Conservation (phyloP, 2,113 vertebrate species). For the Ameiurus melas region DNA sequence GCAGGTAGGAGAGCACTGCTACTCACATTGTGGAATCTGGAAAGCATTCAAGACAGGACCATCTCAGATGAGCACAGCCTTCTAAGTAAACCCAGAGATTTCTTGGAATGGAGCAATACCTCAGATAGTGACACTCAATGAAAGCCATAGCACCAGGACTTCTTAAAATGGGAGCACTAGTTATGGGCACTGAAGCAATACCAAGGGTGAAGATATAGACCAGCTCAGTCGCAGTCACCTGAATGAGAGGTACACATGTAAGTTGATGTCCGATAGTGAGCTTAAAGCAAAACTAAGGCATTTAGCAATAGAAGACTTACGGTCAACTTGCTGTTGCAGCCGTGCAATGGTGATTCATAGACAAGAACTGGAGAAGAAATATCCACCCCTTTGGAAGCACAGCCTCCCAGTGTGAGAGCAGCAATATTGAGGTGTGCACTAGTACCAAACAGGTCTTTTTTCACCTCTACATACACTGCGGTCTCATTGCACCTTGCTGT, state of each 20-base stretch:
- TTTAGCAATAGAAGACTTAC: neutral
- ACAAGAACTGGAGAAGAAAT: constrained; percentile 39
- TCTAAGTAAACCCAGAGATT: neutral
- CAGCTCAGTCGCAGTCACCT: constrained; percentile 63
- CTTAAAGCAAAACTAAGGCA: neutral
- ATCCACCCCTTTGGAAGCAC: constrained; percentile 23
- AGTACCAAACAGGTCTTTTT: constrained; percentile 65
- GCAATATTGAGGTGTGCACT: constrained; percentile 61
- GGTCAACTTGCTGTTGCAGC: constrained; percentile 55
- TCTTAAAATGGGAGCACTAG: constrained; percentile 56
- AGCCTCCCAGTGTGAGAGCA: constrained; percentile 67
- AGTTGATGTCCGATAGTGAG: too few species aligned
- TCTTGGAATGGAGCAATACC: constrained; percentile 47
- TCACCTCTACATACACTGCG: constrained; percentile 59
- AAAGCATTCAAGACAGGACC: neutral
- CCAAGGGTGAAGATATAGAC: constrained; percentile 64
- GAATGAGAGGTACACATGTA: neutral
- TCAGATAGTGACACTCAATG: constrained; percentile 65
- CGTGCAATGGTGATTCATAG: constrained; percentile 56
- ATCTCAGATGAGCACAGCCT: neutral
- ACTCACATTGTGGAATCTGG: constrained; percentile 66
- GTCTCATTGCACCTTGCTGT: constrained; percentile 58
- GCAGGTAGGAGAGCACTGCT: constrained; percentile 41
- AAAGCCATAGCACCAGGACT: constrained; percentile 54
- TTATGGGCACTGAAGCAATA: constrained; percentile 53